A percentile compares a stretch with the other conserved stretches of the same genome.
Conservation (phyloP, 2,888 invertebrate genomes). For the Masnerella sp. region DNA sequence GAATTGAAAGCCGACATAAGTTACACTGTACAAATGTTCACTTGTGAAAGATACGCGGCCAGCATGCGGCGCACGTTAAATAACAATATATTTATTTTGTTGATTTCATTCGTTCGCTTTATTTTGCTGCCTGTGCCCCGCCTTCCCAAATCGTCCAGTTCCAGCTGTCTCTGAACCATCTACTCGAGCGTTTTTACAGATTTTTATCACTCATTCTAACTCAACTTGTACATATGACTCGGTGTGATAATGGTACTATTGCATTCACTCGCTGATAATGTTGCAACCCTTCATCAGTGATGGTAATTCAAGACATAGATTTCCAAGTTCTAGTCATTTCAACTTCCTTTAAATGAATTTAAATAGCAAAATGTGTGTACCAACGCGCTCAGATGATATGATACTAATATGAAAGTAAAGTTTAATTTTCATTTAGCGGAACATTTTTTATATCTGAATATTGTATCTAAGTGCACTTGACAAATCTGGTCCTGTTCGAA, state of each 20-base stretch:
- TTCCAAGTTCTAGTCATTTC: slow-evolving; percentile 48
- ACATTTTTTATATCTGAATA: background rate
- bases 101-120: slow-evolving; percentile 61
- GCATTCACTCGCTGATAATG: slow-evolving; percentile 51
- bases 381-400: too few relatives aligned
- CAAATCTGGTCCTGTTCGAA: slow-evolving; percentile 7
- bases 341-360: slow-evolving; percentile 21
- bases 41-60: slow-evolving; percentile 47
- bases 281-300: slow-evolving; percentile 53
- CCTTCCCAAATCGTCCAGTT: slow-evolving; percentile 35
- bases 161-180: slow-evolving; percentile 35
- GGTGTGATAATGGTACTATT: slow-evolving; percentile 59
- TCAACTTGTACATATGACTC: slow-evolving; percentile 58
- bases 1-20: slow-evolving; percentile 34
- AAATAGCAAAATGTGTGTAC: slow-evolving; percentile 51
- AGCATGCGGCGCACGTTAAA: slow-evolving; percentile 61
- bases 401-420: too few relatives aligned
- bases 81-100: slow-evolving; percentile 63
- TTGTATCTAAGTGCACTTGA: slow-evolving; percentile 6
- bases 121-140: slow-evolving; percentile 39
- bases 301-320: slow-evolving; percentile 49
- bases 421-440: background rate
- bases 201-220: slow-evolving; percentile 57
- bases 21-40: slow-evolving; percentile 57
- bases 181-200: slow-evolving; percentile 50